These are phyloP conservation scores for Sericinus montela DNA, from an alignment of 2,888 invertebrate genomes.

Conservation along the genomic window DNA sequence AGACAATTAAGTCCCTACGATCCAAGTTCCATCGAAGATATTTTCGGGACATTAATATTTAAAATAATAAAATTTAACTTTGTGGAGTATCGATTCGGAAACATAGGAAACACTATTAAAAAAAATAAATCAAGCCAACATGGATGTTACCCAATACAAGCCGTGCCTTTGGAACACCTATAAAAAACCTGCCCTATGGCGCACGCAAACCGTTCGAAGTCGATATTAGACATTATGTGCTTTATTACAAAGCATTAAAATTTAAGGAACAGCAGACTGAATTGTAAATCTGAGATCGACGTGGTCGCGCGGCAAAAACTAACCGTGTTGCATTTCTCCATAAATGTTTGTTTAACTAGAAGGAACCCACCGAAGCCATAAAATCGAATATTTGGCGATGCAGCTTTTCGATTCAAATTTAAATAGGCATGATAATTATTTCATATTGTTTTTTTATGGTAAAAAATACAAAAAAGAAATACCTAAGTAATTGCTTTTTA, in stretches of 20 bases:
- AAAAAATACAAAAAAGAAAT: no score
- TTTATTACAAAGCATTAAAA: constrained; percentile 13
- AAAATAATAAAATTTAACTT: no score
- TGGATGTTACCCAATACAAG: constrained; percentile 5
- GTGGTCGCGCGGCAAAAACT: constrained; percentile 47
- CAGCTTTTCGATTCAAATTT: constrained; percentile 3
- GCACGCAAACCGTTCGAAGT: constrained; percentile 7
- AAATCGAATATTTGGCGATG: constrained; percentile 13
- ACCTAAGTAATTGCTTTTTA: no score
- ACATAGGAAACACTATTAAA: background rate
- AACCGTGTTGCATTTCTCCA: constrained; percentile 55
- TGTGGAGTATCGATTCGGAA: background rate
- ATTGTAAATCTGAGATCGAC: constrained; percentile 34
- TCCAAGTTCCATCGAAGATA: no score
- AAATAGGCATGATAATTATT: background rate
- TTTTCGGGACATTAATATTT: no score
- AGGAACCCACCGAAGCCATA: constrained; percentile 23
- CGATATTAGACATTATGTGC: constrained; percentile 10
- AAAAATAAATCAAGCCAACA: background rate
- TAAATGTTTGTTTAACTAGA: constrained; percentile 52
- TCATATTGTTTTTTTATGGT: no score
- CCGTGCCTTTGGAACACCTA: background rate
- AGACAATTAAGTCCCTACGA: no score
- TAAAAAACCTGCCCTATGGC: constrained; percentile 14
- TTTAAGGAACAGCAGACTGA: background rate